Base-by-base conservation (phyloP, 2,888 invertebrate species). In the Mesopsocus fuscifrons region DNA sequence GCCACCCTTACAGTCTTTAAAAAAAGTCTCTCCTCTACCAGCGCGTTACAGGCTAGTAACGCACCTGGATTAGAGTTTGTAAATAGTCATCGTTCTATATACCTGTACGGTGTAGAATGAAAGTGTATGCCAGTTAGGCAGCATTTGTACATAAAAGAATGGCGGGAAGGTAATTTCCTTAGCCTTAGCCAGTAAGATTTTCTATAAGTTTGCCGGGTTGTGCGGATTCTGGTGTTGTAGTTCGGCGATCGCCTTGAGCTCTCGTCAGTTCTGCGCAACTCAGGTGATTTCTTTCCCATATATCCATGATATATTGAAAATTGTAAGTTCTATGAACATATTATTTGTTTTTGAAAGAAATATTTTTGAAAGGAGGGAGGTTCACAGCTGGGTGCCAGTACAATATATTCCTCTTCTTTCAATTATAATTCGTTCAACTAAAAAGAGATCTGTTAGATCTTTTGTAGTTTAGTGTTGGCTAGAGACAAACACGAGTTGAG, bases 261-360 rank as follows among this genome's bases (percentile, higher is more conserved):
- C 32, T 35, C 42, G 34, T 30, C 23, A 21, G 30, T 43, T 3
- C 21, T 40, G 32, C 41, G 43, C 30, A 38, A 15, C 67, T 66
- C 67, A 67, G 71, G 77, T 77, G 75, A 75, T 73, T 73, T 73
- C 78, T 72, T 77, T 80, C 82, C 83, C 83, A 88, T 88, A 88
- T 88, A 88, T 88, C 88, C 83, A 87, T 88, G 88, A 88, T 88
- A 88, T 88, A 87, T 87, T 75, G 74, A 64, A 63, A 64, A 66
- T 69, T 69, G 87, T 88, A 88, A 78, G 88, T 88, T 88, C 88
- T 84, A 80, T 88, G 88, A 88, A 88, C 88, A 58, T 51, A 47
- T 48, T 48, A 42, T 43, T 46, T 46, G 42, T 44, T 15, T 20
- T 23, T 13, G 13, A 6, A 21, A 41, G 5, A n/a, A 22, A 20